These are phyloP conservation scores for Callorhinus ursinus DNA, from an alignment of 2,113 vertebrate genomes.

Conservation along the genomic window DNA sequence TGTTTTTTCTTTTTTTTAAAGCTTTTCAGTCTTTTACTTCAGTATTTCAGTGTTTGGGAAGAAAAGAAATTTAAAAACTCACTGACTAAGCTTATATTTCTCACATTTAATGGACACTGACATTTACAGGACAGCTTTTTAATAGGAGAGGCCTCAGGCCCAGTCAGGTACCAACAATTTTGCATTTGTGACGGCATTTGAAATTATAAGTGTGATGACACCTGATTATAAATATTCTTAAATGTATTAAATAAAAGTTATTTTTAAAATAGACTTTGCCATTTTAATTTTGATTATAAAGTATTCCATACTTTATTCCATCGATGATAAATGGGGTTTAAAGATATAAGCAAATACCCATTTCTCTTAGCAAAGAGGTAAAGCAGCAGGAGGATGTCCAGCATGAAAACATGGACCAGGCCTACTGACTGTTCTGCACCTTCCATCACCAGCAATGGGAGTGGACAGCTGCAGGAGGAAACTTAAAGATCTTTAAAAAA, in stretches of 20 bases:
- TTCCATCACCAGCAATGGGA: background rate
- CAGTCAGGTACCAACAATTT: background rate
- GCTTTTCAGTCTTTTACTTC: conserved; percentile 60
- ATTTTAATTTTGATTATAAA: conserved; percentile 49
- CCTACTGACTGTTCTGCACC: background rate
- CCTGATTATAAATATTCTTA: background rate
- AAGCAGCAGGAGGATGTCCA: background rate
- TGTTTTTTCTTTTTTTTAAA: background rate
- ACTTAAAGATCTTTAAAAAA: background rate
- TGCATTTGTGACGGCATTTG: background rate
- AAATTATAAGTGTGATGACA: background rate
- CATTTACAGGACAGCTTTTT: background rate
- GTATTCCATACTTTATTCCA: background rate
- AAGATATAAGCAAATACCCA: background rate
- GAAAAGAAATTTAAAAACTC: conserved; percentile 48
- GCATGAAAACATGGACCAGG: background rate
- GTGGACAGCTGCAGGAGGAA: background rate
- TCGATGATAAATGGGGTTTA: background rate
- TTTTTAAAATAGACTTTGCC: background rate
- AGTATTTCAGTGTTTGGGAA: conserved; percentile 40
- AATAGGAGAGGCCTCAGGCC: background rate
- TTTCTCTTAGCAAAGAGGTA: background rate
- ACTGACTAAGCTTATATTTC: conserved; percentile 60
- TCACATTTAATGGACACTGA: background rate
- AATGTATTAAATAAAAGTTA: background rate